Conservation (phyloP, 1,140 invertebrate genomes). For the Cyphomyrmex costatus region DNA sequence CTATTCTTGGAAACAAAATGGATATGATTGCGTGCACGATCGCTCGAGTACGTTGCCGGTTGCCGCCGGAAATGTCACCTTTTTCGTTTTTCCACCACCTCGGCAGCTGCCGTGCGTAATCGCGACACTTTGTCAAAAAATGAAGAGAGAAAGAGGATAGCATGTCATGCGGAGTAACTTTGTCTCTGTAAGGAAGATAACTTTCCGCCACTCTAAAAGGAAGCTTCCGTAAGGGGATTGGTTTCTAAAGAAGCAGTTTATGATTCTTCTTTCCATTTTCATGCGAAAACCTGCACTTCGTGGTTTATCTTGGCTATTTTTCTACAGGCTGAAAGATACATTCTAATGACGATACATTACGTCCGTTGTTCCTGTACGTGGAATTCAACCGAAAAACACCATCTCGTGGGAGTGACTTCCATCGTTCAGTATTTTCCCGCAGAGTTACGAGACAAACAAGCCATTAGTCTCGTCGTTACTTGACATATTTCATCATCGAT, state of each 20-base stretch:
- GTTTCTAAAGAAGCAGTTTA: background rate
- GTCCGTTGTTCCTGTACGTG: background rate
- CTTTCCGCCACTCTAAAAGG: background rate
- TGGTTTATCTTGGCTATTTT: conserved; percentile 7
- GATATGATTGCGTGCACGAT: conserved; percentile 67
- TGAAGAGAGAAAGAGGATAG: background rate
- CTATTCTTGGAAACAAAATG: conserved; percentile 51
- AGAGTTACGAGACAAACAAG: conserved; percentile 39
- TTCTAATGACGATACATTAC: background rate
- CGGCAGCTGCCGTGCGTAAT: conserved; percentile 31
- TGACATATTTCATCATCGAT: conserved; percentile 29
- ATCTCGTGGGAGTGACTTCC: background rate
- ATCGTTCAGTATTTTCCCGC: conserved; percentile 16
- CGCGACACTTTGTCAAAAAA: conserved; percentile 36
- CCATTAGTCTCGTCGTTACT: conserved; percentile 36
- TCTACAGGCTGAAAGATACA: background rate
- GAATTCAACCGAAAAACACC: conserved; percentile 9
- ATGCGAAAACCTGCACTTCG: background rate
- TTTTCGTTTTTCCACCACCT: conserved; percentile 13
- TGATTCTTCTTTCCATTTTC: background rate
- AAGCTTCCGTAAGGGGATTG: background rate
- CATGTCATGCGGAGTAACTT: background rate
- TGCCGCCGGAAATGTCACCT: conserved; percentile 6
- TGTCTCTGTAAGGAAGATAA: conserved; percentile 2
- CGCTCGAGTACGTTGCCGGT: conserved; percentile 2